Evolutionary conservation across 2,888 invertebrate species (phyloP), one percentile per base, ranked within the genome.

Genomic region (Eristalis tenax): DNA sequence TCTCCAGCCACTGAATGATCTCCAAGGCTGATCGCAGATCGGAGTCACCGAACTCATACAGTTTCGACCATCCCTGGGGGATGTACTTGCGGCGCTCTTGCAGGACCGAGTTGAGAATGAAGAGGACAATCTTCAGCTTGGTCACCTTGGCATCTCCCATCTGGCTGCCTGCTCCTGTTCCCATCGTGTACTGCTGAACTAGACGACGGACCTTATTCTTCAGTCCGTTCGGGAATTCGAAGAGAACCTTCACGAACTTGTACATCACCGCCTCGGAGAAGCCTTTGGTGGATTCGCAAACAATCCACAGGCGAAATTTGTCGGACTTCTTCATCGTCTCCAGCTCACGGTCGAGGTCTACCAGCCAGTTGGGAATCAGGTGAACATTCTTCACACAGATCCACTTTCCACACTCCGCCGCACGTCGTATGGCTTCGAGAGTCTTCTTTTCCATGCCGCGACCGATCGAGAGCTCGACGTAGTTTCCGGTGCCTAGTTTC

Each of bases 61-160:
- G 95, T 91, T 96, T 97, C 0, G 96, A 96, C 98, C 98, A 98
- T 0, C 98, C 96, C 94, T 98, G 97, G 0, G 98, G 98, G 89
- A 98, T 97, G 92, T 96, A 99, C 71, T 96, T 97, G 81, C 99
- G 94, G 57, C 99, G 94, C 93, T 99, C 99, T 92, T 97, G 97
- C 71, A 98, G 94, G 15, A 99, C 94, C 0, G 99, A 98, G 92
- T 99, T 98, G 77, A 97, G 94, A 94, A 97, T 96, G 87, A 98
- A 96, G 18, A 99, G 93, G 6, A 97, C 95, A 90, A 99, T 95
- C 78, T 96, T 94, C 70, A 95, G 94, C 89, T 94, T 95, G 89
- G 94, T 92, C 66, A 95, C 94, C 88, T 94, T 92, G 0, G 92
- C 89, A 6, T 92, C 90, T 28, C 75, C 73, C 15, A 75, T 26